Evolutionary conservation across 2,797 vertebrate species (phyloP).

Genomic region (Cynopterus sphinx): DNA sequence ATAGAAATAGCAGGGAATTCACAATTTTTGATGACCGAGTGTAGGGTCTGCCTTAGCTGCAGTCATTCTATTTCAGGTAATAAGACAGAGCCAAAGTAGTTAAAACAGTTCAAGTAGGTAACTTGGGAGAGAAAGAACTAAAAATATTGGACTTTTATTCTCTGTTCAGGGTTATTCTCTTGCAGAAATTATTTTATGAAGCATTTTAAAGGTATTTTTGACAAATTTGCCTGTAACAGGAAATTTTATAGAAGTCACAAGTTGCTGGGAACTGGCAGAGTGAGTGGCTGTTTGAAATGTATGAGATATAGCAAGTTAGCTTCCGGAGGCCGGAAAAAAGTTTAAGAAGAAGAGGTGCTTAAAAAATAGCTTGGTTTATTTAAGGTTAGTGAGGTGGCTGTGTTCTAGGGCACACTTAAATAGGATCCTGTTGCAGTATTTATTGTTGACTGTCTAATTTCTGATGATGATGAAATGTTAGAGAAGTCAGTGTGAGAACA

Average conservation of each 20-base stretch:
- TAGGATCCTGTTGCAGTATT: not conserved
- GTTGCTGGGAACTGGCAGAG: not conserved
- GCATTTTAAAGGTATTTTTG: slow-evolving; percentile 10
- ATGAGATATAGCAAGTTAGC: not conserved
- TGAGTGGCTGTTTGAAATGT: not conserved
- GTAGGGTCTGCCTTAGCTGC: not conserved
- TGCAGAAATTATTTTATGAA: not conserved
- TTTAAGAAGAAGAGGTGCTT: not conserved
- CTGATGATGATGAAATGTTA: not conserved
- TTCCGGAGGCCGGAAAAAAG: not conserved
- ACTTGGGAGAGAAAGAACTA: not conserved
- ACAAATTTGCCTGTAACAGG: not conserved
- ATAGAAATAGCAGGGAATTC: not conserved
- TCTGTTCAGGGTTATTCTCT: not conserved
- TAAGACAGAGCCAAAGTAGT: not conserved
- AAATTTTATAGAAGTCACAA: slow-evolving; percentile 2
- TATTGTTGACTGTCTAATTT: not conserved
- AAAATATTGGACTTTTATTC: not conserved
- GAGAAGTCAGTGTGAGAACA: not conserved
- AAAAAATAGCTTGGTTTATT: not conserved
- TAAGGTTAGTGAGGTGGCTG: not conserved
- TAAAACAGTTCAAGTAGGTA: not conserved
- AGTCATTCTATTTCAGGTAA: not conserved
- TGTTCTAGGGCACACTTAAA: not conserved
- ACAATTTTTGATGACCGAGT: not conserved